phyloP scores from a whole-genome alignment of 1,140 invertebrate species.

The Teleogryllus occipitalis region DNA sequence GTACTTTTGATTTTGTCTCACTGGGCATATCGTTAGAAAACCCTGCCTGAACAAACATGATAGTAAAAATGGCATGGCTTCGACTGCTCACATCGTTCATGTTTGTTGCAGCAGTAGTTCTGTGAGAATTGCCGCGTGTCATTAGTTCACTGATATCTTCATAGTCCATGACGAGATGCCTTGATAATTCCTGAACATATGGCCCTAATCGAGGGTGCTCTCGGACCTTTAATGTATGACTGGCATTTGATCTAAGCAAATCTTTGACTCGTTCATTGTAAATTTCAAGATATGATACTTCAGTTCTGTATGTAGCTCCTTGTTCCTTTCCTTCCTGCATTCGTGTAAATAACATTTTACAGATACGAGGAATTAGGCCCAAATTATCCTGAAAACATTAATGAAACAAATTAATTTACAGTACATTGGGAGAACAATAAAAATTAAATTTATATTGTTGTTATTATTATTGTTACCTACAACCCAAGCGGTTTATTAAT shows the following conservation, averaged over 20 bases:
- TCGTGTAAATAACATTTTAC: constrained; percentile 63
- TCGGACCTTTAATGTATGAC: constrained; percentile 69
- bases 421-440: too few relatives aligned
- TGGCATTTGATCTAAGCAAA: constrained; percentile 58
- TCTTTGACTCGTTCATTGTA: constrained; percentile 89
- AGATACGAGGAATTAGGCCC: constrained; percentile 81
- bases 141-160: constrained; percentile 75
- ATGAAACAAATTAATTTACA: constrained; percentile 23
- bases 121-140: constrained; percentile 64
- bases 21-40: constrained; percentile 74
- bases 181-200: constrained; percentile 86
- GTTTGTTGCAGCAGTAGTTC: constrained; percentile 73
- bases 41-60: constrained; percentile 80
- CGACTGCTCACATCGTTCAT: constrained; percentile 83
- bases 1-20: constrained; percentile 80
- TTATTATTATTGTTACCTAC: too few relatives aligned
- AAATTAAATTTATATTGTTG: too few relatives aligned
- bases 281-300: constrained; percentile 83
- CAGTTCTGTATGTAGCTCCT: constrained; percentile 71
- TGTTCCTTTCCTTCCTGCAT: constrained; percentile 70
- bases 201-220: constrained; percentile 88
- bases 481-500: too few relatives aligned
- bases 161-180: constrained; percentile 78
- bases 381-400: constrained; percentile 53
- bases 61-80: constrained; percentile 92